A percentile compares a stretch with the other conserved stretches of the same genome.
Conservation (phyloP, 2,797 vertebrate genomes). For the Leucoraja ocellata region DNA sequence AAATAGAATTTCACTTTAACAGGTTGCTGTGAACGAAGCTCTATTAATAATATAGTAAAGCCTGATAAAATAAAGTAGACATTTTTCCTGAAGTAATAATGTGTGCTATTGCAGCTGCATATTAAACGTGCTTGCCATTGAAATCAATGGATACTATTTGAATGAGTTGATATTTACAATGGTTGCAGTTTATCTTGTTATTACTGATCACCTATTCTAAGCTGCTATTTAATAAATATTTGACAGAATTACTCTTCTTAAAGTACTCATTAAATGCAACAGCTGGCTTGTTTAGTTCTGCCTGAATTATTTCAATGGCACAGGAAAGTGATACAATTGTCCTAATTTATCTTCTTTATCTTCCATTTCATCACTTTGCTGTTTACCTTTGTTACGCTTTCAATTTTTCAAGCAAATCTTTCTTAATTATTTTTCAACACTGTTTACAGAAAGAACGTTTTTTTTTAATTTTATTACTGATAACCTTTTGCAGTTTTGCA, state of each 20-base stretch:
- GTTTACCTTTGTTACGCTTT: not conserved
- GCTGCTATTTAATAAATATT: not conserved
- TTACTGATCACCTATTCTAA: not conserved
- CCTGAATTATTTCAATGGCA: not conserved
- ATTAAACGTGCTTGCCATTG: not conserved
- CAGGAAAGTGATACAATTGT: not conserved
- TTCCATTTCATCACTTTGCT: not conserved
- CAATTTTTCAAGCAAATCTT: not conserved
- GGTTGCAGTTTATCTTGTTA: not conserved
- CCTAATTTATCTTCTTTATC: not conserved
- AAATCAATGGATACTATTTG: conserved; percentile 3
- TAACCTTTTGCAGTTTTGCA: not conserved
- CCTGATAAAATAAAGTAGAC: not conserved
- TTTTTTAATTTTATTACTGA: not conserved
- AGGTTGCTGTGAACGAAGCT: not conserved
- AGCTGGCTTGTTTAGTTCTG: not conserved
- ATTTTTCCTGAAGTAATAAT: not conserved
- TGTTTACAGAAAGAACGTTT: not conserved
- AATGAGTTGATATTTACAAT: not conserved
- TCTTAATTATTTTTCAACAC: not conserved
- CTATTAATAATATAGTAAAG: not conserved
- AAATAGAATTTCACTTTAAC: not conserved
- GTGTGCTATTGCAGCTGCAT: not conserved
- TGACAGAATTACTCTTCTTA: not conserved
- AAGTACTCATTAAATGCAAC: not conserved